Conservation (phyloP, 2,888 invertebrate genomes). For the Spisula solida region DNA sequence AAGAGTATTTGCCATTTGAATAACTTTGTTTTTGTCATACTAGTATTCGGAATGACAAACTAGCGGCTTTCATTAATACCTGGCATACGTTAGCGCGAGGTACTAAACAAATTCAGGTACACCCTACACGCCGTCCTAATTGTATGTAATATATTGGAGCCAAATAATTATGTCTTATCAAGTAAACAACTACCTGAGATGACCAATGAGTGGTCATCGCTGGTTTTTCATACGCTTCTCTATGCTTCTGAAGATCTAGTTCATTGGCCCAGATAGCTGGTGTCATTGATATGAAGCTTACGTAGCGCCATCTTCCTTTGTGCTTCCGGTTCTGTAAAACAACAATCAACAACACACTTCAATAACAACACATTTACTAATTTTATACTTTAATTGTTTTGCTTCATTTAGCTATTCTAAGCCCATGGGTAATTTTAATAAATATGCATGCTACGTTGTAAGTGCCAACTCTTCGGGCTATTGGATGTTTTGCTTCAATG, state of each 20-base stretch:
- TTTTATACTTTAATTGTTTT: background rate
- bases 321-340: constrained; percentile 60
- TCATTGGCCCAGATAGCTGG: constrained; percentile 81
- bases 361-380: background rate
- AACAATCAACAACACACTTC: background rate
- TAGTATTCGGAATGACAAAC: background rate
- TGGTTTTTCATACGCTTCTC: constrained; percentile 73
- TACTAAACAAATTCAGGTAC: no score
- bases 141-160: background rate
- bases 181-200: constrained; percentile 61
- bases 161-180: no score
- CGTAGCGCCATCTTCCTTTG: constrained; percentile 80
- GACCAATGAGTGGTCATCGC: constrained; percentile 81
- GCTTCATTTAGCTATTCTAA: background rate
- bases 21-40: background rate
- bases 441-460: background rate
- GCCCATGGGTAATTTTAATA: background rate
- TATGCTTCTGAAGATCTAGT: constrained; percentile 73
- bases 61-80: no score
- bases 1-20: no score
- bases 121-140: background rate
- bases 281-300: constrained; percentile 81
- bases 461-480: background rate
- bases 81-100: no score
- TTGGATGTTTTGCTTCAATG: background rate